These are phyloP conservation scores for Brachyptera risi DNA, from an alignment of 2,888 invertebrate genomes.

Conservation along the genomic window DNA sequence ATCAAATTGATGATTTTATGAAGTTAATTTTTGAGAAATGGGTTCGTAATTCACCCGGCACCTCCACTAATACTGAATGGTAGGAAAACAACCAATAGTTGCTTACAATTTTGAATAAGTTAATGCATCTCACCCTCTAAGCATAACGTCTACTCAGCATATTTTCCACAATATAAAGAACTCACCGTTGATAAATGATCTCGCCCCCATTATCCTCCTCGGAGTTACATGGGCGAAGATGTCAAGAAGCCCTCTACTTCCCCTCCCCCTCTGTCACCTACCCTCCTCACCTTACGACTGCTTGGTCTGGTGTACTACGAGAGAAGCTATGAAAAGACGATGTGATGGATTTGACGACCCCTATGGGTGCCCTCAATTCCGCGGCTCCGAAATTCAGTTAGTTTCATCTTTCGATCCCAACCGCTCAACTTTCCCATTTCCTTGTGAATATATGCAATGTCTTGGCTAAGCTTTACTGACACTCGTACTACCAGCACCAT, in stretches of 20 bases:
- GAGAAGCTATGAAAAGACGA: conserved; percentile 43
- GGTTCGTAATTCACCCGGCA: no score
- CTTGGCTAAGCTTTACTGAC: conserved; percentile 11
- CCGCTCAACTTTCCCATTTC: conserved; percentile 14
- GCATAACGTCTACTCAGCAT: no score
- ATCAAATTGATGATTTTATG: no score
- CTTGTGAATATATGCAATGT: background rate
- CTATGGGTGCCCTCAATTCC: conserved; percentile 45
- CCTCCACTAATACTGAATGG: no score
- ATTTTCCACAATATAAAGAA: no score
- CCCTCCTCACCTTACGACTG: conserved; percentile 6
- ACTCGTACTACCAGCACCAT: background rate
- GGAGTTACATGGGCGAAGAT: conserved; percentile 3
- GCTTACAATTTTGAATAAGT: no score
- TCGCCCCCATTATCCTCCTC: background rate
- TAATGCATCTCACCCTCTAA: no score
- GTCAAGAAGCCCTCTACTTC: background rate
- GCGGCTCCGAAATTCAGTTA: conserved; percentile 43
- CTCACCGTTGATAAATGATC: background rate
- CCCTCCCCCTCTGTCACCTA: conserved; percentile 17
- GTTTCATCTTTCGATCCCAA: conserved; percentile 25
- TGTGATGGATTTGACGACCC: conserved; percentile 47
- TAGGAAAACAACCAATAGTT: no score
- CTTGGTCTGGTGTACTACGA: conserved; percentile 11
- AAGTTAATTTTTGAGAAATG: no score